These are phyloP conservation scores for Papilio elwesi DNA, from an alignment of 2,888 invertebrate genomes.

Conservation along the genomic window DNA sequence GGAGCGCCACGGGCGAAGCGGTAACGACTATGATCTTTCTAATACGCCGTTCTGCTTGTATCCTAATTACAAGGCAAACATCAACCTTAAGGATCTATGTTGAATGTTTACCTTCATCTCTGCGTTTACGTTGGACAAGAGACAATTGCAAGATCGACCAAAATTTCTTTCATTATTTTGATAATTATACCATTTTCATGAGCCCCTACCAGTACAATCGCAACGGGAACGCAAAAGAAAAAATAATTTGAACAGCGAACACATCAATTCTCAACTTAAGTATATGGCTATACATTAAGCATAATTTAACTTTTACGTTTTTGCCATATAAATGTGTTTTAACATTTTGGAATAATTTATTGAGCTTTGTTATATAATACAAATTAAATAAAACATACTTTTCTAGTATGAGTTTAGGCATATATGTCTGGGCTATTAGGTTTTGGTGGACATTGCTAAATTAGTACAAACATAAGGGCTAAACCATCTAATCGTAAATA, in stretches of 20 bases:
- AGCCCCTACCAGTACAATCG: too few relatives aligned
- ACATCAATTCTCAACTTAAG: background rate
- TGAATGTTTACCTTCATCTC: background rate
- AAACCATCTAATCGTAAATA: background rate
- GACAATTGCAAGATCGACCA: too few relatives aligned
- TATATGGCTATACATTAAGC: background rate
- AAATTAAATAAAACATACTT: too few relatives aligned
- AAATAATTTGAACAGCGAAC: background rate
- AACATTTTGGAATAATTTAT: too few relatives aligned
- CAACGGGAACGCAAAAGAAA: background rate
- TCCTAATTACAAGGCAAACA: constrained; percentile 33
- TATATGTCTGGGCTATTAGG: too few relatives aligned
- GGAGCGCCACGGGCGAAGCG: constrained; percentile 55
- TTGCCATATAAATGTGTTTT: too few relatives aligned
- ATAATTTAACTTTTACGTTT: too few relatives aligned
- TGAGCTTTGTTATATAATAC: too few relatives aligned
- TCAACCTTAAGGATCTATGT: constrained; percentile 18
- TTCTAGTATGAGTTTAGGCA: too few relatives aligned
- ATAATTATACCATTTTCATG: too few relatives aligned
- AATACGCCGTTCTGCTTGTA: constrained; percentile 41
- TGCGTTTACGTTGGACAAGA: too few relatives aligned
- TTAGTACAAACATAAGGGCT: background rate
- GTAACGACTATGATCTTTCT: constrained; percentile 46
- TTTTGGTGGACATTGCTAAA: background rate
- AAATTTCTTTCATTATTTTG: too few relatives aligned